These are phyloP conservation scores for Neolamprologus hecqui DNA, from an alignment of 2,113 vertebrate species.

Conservation along the genomic window DNA sequence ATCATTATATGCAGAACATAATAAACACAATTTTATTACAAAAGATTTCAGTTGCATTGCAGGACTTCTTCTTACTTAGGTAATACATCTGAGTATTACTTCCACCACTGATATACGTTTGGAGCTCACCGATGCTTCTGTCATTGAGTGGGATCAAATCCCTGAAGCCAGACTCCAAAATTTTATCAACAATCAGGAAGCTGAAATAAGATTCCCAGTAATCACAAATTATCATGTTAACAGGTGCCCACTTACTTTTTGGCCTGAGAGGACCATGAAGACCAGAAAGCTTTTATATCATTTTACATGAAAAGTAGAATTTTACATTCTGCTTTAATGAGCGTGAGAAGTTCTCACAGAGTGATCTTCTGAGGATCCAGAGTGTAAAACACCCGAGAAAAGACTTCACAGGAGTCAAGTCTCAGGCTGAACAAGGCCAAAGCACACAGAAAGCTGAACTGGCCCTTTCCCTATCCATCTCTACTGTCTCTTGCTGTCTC, in stretches of 20 bases:
- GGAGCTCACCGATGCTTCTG: not conserved
- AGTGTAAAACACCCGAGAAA: not conserved
- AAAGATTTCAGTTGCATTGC: not conserved
- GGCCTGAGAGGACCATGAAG: not conserved
- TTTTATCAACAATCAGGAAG: not conserved
- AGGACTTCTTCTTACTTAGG: not conserved
- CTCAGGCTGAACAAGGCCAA: not conserved
- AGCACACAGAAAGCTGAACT: constrained; percentile 3
- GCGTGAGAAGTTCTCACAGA: not conserved
- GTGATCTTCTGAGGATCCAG: not conserved
- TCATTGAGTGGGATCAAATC: not conserved
- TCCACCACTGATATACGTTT: not conserved
- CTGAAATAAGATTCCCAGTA: not conserved
- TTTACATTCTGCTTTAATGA: not conserved
- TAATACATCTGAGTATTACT: not conserved
- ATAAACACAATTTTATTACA: not conserved
- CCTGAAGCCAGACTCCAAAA: not conserved
- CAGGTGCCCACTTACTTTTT: not conserved
- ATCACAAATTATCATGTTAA: not conserved
- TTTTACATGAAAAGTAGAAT: not conserved
- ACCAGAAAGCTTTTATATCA: not conserved
- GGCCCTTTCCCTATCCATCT: constrained; percentile 21
- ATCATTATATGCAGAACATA: not conserved
- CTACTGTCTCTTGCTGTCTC: constrained; percentile 21
- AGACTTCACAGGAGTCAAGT: not conserved